phyloP scores from a whole-genome alignment of 2,797 vertebrate genomes.

The Gymnocypris eckloni region DNA sequence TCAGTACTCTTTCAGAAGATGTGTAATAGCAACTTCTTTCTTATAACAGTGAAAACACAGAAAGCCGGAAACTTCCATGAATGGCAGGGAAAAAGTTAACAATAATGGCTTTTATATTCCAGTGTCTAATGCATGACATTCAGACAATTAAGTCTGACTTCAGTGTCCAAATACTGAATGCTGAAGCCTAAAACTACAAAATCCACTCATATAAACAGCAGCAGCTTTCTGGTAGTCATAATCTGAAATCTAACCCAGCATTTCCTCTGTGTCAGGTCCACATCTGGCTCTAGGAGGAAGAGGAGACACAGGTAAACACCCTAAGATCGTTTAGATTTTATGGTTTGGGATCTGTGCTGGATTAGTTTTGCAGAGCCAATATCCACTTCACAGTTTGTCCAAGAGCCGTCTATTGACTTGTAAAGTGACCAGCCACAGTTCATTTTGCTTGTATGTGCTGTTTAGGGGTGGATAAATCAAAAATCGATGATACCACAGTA shows the following conservation, averaged over 20 bases:
- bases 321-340: background rate
- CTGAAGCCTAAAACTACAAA: background rate
- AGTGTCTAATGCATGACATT: background rate
- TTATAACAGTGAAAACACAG: background rate
- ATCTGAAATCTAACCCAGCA: background rate
- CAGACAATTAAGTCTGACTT: background rate
- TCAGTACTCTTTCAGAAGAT: background rate
- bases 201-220: constrained; percentile 41
- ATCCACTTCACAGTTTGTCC: background rate
- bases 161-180: background rate
- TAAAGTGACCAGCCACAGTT: background rate
- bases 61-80: background rate
- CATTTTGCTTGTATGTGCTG: background rate
- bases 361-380: too few relatives aligned
- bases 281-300: constrained; percentile 92
- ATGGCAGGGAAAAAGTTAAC: background rate
- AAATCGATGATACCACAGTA: background rate
- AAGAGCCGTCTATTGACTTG: background rate
- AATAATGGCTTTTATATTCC: background rate
- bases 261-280: constrained; percentile 80
- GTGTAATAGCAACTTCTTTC: background rate
- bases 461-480: background rate
- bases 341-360: background rate
- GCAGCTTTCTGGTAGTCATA: constrained; percentile 11
- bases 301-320: constrained; percentile 90